phyloP scores from a whole-genome alignment of 2,797 vertebrate genomes.

The Parotocinclus haroldoi region DNA sequence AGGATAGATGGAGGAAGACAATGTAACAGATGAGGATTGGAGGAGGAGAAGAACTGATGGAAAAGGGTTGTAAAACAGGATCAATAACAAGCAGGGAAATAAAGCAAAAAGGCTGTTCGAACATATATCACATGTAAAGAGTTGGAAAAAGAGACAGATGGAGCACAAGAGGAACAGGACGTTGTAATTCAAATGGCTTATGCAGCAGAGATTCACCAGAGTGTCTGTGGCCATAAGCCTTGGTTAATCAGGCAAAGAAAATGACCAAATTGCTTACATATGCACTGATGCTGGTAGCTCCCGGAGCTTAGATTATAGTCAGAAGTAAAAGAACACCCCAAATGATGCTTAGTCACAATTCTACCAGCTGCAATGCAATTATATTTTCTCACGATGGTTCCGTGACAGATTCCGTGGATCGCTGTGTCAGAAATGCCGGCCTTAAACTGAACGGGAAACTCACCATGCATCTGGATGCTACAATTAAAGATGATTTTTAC shows the following conservation, averaged over 20 bases:
- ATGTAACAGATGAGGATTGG: not conserved
- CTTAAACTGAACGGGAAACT: too few species aligned
- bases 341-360: too few species aligned
- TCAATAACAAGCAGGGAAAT: slow-evolving; percentile 6
- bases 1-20: slow-evolving; percentile 8
- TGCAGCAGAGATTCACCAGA: slow-evolving; percentile 29
- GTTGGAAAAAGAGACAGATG: not conserved
- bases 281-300: not conserved
- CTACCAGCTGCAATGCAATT: too few species aligned
- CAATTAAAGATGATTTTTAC: too few species aligned
- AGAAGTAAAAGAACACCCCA: too few species aligned
- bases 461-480: too few species aligned
- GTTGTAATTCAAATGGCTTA: slow-evolving; percentile 44
- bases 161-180: slow-evolving; percentile 24
- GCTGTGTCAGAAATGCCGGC: too few species aligned
- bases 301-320: too few species aligned
- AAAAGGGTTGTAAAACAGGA: too few species aligned
- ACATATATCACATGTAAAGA: not conserved
- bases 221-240: slow-evolving; percentile 20
- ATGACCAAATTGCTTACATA: slow-evolving; percentile 1
- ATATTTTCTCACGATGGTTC: too few species aligned
- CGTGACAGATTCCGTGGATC: too few species aligned
- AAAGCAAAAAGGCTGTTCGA: not conserved
- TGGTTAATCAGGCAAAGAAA: slow-evolving; percentile 5
- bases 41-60: slow-evolving; percentile 4